Base-by-base conservation (phyloP, 2,797 vertebrate genomes). In the Ficedula albicollis region DNA sequence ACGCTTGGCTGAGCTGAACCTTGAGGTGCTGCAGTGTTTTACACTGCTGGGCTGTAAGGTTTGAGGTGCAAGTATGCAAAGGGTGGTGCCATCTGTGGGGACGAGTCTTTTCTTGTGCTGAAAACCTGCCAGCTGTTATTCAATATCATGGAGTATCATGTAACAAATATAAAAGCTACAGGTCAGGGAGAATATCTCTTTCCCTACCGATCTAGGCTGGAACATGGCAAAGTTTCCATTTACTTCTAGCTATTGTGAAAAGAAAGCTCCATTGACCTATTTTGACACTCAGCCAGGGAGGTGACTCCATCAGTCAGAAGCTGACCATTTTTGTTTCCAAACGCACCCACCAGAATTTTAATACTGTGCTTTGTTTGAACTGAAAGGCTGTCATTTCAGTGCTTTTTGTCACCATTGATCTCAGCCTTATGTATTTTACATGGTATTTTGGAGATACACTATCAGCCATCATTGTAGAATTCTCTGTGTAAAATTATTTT, bases 1-100 rank as follows among this genome's bases (percentile, higher is more conserved):
- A 93, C 72, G 95, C 97, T 97, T 97, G 97, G 97, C 98, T 97
- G 97, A 98, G 97, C 97, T 97, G 97, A 97, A 97, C 98, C 97
- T 97, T 94, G 97, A 98, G 93, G 89, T 67, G 49, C 76, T 93
- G 88, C 86, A 5, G 34, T 66, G 90, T 92, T 95, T 85, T 97
- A 89, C 94, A 87, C 95, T 89, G 95, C 87, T 97, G 97, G 96
- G 96, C 80, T 26, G 1, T n/a, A 22, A 64, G 15, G 11, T 67
- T 83, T 44, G 79, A 97, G 74, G 79, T 74, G 68, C 0, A 1
- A 67, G 39, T 32, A 3, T 17, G 27, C 51, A 74, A 95, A 78
- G 44, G 62, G 70, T 87, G 77, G 78, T 91, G 73, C 88, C 54
- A 16, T 73, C 66, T 52, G 26, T 20, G 15, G 73, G 70, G 41